phyloP scores from a whole-genome alignment of 2,797 vertebrate species.

The Sebastes iracundus region DNA sequence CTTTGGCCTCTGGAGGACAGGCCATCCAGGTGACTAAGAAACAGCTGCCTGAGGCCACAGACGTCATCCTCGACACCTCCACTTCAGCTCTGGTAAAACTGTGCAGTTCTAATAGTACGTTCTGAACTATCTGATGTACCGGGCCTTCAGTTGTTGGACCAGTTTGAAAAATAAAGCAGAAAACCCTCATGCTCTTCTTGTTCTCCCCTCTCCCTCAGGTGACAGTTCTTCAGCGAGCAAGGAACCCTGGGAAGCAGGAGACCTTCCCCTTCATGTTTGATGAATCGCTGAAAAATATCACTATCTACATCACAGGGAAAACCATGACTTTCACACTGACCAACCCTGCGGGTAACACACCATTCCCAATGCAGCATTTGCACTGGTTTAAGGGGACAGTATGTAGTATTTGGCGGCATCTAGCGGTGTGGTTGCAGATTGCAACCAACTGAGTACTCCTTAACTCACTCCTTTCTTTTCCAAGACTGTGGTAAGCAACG shows the following conservation, averaged over 20 bases:
- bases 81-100: constrained; percentile 79
- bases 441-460: too few species aligned
- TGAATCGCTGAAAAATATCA: constrained; percentile 75
- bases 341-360: constrained; percentile 71
- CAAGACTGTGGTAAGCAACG: too few species aligned
- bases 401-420: too few species aligned
- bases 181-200: not conserved
- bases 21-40: constrained; percentile 75
- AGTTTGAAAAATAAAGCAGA: not conserved
- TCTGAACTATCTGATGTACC: not conserved
- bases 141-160: not conserved
- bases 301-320: constrained; percentile 77
- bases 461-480: rapidly evolving
- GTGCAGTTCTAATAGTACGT: not conserved
- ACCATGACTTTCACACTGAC: constrained; percentile 68
- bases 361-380: not conserved
- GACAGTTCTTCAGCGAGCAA: constrained; percentile 74
- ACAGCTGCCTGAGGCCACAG: constrained; percentile 72
- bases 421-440: too few species aligned
- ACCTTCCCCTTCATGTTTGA: constrained; percentile 76
- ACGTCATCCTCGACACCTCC: constrained; percentile 80
- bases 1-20: constrained; percentile 81
- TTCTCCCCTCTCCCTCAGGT: constrained; percentile 61
- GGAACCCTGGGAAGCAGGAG: constrained; percentile 56
- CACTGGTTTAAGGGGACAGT: not conserved